These are phyloP conservation scores for Wiebesia pumilae DNA, from an alignment of 1,140 invertebrate genomes.

Conservation along the genomic window DNA sequence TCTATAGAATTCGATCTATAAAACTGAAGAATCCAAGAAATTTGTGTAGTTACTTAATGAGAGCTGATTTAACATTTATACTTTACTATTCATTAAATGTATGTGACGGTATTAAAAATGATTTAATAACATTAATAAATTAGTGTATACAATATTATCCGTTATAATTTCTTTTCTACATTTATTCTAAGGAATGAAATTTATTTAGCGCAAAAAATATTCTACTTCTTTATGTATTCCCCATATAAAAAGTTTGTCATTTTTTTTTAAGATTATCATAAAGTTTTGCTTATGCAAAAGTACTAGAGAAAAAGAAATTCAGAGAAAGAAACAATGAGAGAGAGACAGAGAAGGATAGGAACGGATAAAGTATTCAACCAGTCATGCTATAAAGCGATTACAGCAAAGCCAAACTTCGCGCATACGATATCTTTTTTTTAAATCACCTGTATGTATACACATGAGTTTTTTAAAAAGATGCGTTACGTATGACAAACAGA, in stretches of 20 bases:
- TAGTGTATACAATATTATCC: neutral
- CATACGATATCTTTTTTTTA: neutral
- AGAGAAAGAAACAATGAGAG: neutral
- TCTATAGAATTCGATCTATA: too few relatives aligned
- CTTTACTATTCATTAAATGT: too few relatives aligned
- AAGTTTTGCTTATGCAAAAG: too few relatives aligned
- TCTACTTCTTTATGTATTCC: neutral
- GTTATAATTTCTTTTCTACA: too few relatives aligned
- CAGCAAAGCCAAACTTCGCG: neutral
- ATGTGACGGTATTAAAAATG: too few relatives aligned
- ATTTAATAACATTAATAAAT: too few relatives aligned
- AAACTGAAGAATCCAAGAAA: too few relatives aligned
- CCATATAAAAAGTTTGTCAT: neutral
- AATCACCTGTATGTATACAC: conserved; percentile 12
- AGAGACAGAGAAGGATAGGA: neutral
- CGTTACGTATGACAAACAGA: conserved; percentile 34
- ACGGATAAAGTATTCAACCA: neutral
- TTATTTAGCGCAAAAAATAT: neutral
- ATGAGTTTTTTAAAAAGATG: conserved; percentile 23
- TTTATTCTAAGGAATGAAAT: neutral
- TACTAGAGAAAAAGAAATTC: neutral
- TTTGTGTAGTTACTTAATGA: too few relatives aligned
- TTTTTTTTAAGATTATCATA: neutral
- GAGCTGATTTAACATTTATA: too few relatives aligned
- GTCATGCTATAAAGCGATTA: neutral